These are phyloP conservation scores for Dinomys branickii DNA, from an alignment of 2,113 vertebrate species.

Conservation along the genomic window DNA sequence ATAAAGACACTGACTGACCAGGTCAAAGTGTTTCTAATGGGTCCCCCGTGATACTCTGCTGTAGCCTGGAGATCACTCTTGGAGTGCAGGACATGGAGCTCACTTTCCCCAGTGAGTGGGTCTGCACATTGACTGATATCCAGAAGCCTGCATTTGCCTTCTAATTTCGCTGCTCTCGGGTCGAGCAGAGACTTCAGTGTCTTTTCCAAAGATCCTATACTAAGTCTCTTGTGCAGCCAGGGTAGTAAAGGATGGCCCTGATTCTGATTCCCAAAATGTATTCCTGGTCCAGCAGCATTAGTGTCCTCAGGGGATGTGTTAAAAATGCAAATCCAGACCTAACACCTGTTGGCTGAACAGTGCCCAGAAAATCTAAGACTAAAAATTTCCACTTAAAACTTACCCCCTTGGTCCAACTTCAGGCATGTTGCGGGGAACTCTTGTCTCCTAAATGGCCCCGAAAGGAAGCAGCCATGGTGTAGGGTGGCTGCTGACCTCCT, in stretches of 20 bases:
- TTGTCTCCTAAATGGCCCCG: background rate
- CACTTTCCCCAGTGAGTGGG: background rate
- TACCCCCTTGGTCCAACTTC: background rate
- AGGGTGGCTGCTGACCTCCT: background rate
- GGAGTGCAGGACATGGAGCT: background rate
- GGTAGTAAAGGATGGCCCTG: background rate
- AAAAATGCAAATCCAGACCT: background rate
- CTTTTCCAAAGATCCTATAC: background rate
- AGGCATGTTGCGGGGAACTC: background rate
- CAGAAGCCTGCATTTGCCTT: background rate
- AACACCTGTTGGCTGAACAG: background rate
- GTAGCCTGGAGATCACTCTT: background rate
- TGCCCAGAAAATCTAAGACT: background rate
- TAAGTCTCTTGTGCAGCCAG: background rate
- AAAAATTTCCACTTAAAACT: background rate
- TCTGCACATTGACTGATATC: background rate
- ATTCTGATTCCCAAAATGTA: background rate
- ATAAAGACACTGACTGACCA: background rate
- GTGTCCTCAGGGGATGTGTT: background rate
- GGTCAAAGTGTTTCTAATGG: background rate
- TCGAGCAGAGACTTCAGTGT: background rate
- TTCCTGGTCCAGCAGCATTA: background rate
- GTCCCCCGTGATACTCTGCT: background rate
- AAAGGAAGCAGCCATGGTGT: accelerated
- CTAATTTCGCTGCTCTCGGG: background rate